These are phyloP conservation scores for Charina bottae DNA, from an alignment of 2,113 vertebrate genomes.

Conservation along the genomic window DNA sequence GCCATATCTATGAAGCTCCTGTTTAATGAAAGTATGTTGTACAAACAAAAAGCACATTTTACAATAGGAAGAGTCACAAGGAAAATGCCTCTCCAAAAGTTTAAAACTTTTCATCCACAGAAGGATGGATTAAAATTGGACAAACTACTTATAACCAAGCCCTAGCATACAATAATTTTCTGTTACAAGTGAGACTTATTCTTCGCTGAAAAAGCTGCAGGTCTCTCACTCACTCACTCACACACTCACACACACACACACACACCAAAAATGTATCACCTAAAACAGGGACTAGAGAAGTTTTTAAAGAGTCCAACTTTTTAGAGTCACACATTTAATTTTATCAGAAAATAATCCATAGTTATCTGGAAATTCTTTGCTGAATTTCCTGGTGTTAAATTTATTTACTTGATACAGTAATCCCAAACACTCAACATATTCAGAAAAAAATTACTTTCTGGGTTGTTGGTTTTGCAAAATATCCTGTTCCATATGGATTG, in stretches of 20 bases:
- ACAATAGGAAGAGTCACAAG: background rate
- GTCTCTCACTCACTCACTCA: background rate
- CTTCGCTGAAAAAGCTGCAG: slow-evolving; percentile 12
- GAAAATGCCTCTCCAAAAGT: background rate
- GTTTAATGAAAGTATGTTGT: background rate
- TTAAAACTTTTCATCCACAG: background rate
- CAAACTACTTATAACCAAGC: slow-evolving; percentile 21
- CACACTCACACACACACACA: too few species aligned
- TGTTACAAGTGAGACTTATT: slow-evolving; percentile 15
- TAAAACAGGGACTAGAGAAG: background rate
- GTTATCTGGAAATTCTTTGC: background rate
- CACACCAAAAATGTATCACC: background rate
- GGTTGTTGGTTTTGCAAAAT: slow-evolving; percentile 15
- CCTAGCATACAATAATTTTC: slow-evolving; percentile 26
- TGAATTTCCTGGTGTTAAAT: background rate
- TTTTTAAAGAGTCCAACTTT: background rate
- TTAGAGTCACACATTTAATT: background rate
- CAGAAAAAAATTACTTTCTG: background rate
- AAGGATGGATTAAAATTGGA: background rate
- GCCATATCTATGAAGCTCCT: background rate
- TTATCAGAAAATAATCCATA: background rate
- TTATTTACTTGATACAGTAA: background rate
- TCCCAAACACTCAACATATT: background rate
- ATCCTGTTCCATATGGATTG: background rate
- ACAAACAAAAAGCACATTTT: slow-evolving; percentile 5